A percentile compares a stretch with the other conserved stretches of the same genome.
Conservation (phyloP, 2,113 vertebrate genomes). For the Platichthys stellatus region DNA sequence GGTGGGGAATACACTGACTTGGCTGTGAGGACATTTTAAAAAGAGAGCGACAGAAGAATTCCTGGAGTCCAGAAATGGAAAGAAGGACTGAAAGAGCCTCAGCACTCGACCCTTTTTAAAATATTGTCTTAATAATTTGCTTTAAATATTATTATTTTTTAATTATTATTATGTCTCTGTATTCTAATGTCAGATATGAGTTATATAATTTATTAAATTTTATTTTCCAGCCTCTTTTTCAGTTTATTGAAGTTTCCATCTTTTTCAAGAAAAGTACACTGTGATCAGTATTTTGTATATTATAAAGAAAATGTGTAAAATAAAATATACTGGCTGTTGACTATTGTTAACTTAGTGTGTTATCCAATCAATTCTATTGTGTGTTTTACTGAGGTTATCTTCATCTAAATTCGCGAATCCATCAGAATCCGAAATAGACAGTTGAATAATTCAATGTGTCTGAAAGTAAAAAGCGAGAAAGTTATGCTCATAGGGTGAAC, state of each 20-base stretch:
- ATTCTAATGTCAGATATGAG: constrained; percentile 91
- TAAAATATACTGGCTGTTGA: constrained; percentile 69
- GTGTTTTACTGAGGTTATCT: too few species aligned
- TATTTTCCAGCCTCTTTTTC: constrained; percentile 85
- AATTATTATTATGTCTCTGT: constrained; percentile 42
- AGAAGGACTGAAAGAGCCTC: constrained; percentile 67
- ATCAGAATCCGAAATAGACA: background rate
- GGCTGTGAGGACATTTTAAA: constrained; percentile 37
- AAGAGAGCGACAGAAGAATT: constrained; percentile 13
- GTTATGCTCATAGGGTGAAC: background rate
- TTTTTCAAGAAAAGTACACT: constrained; percentile 91
- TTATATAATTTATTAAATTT: constrained; percentile 99
- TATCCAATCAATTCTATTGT: background rate
- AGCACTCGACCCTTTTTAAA: constrained; percentile 41
- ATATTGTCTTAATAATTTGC: constrained; percentile 77
- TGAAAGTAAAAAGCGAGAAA: background rate
- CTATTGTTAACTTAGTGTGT: constrained; percentile 21
- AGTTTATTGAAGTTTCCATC: constrained; percentile 90
- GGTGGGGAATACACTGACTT: constrained; percentile 58
- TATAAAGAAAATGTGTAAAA: constrained; percentile 67
- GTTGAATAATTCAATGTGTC: background rate
- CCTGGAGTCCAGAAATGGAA: background rate
- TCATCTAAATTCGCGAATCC: background rate
- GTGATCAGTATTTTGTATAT: constrained; percentile 90
- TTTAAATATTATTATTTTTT: constrained; percentile 67